phyloP scores from a whole-genome alignment of 2,888 invertebrate species.

The Seladonia tumulorum region DNA sequence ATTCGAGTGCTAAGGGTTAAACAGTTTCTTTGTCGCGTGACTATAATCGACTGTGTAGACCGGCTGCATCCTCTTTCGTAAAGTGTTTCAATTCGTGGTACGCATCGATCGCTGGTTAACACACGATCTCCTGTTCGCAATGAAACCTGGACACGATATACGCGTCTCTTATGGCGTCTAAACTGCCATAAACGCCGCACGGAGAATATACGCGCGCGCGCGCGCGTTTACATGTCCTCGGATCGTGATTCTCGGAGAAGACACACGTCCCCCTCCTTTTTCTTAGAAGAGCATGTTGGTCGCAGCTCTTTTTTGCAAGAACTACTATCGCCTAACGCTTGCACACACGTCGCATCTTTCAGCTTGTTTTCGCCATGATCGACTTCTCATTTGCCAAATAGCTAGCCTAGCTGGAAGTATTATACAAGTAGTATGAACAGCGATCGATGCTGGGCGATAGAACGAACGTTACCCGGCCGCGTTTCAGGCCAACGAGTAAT shows the following conservation, averaged over 20 bases:
- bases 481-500: slow-evolving; percentile 48
- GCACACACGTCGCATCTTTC: slow-evolving; percentile 48
- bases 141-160: background rate
- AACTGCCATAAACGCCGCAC: background rate
- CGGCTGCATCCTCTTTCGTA: slow-evolving; percentile 29
- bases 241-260: background rate
- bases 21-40: too few species aligned
- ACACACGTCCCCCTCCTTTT: background rate
- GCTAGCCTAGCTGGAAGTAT: slow-evolving; percentile 51
- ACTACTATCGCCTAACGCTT: slow-evolving; percentile 55
- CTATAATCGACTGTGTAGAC: too few species aligned
- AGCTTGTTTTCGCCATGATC: slow-evolving; percentile 56
- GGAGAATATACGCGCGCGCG: background rate
- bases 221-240: too few species aligned
- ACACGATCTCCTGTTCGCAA: background rate
- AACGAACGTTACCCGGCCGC: slow-evolving; percentile 59
- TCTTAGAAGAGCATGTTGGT: slow-evolving; percentile 4
- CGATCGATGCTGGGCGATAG: slow-evolving; percentile 68
- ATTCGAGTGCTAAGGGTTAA: too few species aligned
- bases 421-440: slow-evolving; percentile 62
- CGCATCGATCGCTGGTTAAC: slow-evolving; percentile 65
- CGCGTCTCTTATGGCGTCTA: too few species aligned
- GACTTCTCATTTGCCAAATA: slow-evolving; percentile 54
- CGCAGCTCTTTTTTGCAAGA: slow-evolving; percentile 47
- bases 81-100: slow-evolving; percentile 54